Evolutionary conservation across 2,797 vertebrate genomes (phyloP).

Genomic region (Melanotaenia boesemani): DNA sequence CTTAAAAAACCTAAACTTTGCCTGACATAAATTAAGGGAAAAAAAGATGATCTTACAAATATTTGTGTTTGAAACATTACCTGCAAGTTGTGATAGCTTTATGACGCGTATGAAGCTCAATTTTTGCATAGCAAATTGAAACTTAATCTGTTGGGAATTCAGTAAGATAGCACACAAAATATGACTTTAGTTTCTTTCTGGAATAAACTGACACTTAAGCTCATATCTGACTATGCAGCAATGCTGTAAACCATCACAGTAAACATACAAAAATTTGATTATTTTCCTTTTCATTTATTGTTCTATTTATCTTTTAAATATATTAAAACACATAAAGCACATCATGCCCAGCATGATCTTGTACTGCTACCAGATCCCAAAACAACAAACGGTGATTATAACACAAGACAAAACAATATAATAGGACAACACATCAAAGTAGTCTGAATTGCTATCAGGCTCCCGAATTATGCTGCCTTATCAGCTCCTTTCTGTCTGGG

Average conservation of each 20-base stretch:
- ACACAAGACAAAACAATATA: not conserved
- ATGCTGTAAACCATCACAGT: conserved; percentile 4
- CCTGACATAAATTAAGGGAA: too few relatives aligned
- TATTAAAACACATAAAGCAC: not conserved
- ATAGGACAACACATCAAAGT: not conserved
- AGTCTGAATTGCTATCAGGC: not conserved
- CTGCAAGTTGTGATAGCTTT: not conserved
- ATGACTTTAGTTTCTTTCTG: not conserved
- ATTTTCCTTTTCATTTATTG: too few relatives aligned
- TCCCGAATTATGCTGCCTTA: not conserved
- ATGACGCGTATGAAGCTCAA: not conserved
- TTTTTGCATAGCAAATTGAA: not conserved
- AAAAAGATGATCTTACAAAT: not conserved
- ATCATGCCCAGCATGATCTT: not conserved
- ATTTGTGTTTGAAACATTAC: not conserved
- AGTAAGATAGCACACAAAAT: not conserved
- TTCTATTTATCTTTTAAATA: not conserved
- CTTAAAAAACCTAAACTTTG: too few relatives aligned
- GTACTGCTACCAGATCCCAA: not conserved
- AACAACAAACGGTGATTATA: not conserved
- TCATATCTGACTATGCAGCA: not conserved
- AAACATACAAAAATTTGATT: not conserved
- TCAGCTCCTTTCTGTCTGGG: not conserved
- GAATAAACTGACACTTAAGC: conserved; percentile 7
- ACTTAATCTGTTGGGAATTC: conserved; percentile 3